Conservation (phyloP, 2,888 invertebrate genomes). For the Mimumesa dahlbomi region DNA sequence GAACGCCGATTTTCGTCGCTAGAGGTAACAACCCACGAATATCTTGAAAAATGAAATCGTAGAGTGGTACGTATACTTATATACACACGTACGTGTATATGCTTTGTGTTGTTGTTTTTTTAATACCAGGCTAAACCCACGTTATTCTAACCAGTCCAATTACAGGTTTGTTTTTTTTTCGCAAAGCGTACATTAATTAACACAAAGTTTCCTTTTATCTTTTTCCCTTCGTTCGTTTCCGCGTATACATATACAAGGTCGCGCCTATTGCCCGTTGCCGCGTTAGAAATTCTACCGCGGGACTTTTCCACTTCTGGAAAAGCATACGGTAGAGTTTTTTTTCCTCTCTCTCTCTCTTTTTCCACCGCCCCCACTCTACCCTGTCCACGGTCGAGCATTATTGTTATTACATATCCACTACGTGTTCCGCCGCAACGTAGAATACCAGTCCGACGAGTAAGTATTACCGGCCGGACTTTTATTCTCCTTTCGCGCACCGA, state of each 20-base stretch:
- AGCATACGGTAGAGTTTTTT: constrained; percentile 20
- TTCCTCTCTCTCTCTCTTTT: no score
- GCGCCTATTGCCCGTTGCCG: constrained; percentile 1
- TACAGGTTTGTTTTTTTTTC: constrained; percentile 29
- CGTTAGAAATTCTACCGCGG: constrained; percentile 21
- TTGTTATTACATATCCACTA: constrained; percentile 26
- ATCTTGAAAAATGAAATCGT: neutral
- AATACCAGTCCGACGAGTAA: constrained; percentile 4
- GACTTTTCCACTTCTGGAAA: constrained; percentile 24
- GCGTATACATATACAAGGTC: neutral
- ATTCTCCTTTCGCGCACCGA: constrained; percentile 1
- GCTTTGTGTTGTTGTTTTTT: neutral
- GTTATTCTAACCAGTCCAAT: constrained; percentile 28
- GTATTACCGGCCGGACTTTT: constrained; percentile 15
- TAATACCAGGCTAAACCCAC: neutral
- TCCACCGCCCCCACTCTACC: no score
- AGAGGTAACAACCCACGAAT: neutral
- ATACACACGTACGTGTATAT: no score
- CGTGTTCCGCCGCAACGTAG: constrained; percentile 10
- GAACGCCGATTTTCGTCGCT: neutral
- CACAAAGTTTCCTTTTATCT: constrained; percentile 23
- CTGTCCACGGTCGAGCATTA: constrained; percentile 17
- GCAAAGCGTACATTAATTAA: constrained; percentile 40
- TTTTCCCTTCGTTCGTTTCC: constrained; percentile 1
- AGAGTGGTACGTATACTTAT: no score